A percentile compares a stretch with the other conserved stretches of the same genome.
Evolutionary conservation across 2,797 vertebrate species (phyloP).

Genomic region (Falco peregrinus): DNA sequence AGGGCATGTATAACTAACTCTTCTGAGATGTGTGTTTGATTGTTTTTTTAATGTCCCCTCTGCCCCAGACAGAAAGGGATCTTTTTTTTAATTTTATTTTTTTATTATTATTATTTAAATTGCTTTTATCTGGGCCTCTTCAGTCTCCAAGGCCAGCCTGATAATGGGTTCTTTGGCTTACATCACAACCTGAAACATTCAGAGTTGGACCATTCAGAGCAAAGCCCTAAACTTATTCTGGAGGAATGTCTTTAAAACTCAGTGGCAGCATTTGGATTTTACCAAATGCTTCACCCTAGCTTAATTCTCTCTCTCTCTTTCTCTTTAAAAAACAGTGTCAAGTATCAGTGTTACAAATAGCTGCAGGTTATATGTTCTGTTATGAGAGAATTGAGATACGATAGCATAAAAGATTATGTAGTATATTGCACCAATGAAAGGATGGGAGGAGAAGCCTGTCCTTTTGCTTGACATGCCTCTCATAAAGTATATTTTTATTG

Average conservation of each 20-base stretch:
- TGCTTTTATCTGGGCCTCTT: not conserved
- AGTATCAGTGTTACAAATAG: conserved; percentile 45
- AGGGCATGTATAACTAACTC: not conserved
- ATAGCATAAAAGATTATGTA: conserved; percentile 63
- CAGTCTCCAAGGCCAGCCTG: not conserved
- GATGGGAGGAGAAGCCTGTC: conserved; percentile 38
- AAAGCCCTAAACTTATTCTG: conserved; percentile 55
- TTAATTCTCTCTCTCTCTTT: conserved; percentile 4
- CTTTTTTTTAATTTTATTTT: too few relatives aligned
- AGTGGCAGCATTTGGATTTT: conserved; percentile 50
- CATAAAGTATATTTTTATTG: conserved; percentile 54
- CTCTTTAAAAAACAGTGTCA: conserved; percentile 14
- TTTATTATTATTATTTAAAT: not conserved
- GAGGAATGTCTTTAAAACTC: conserved; percentile 16
- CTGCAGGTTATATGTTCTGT: conserved; percentile 62
- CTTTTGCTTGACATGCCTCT: conserved; percentile 23
- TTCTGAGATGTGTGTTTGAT: not conserved
- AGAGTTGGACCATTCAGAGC: conserved; percentile 16
- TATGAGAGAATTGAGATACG: conserved; percentile 28
- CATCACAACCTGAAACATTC: conserved; percentile 4
- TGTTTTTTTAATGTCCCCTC: not conserved
- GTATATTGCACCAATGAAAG: conserved; percentile 56
- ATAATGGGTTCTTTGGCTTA: not conserved
- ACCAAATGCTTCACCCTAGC: conserved; percentile 33
- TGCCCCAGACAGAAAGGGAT: not conserved